These are phyloP conservation scores for Tragelaphus buxtoni DNA, from an alignment of 2,113 vertebrate genomes.

Conservation along the genomic window DNA sequence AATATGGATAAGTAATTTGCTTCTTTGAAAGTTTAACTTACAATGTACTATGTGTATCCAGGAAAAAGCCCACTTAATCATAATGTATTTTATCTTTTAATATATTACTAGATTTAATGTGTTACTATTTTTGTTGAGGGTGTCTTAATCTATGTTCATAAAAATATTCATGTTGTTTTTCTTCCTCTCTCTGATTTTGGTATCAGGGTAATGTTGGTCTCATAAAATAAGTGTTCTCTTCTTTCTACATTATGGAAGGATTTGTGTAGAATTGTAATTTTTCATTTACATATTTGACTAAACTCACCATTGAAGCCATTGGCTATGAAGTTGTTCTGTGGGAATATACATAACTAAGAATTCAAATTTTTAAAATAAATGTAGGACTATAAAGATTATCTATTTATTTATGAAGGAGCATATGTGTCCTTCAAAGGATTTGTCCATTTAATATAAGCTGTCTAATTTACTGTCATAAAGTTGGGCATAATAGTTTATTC, in stretches of 20 bases:
- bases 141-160: not conserved
- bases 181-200: not conserved
- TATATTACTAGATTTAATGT: not conserved
- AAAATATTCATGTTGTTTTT: not conserved
- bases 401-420: not conserved
- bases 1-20: not conserved
- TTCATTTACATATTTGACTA: not conserved
- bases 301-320: not conserved
- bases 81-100: not conserved
- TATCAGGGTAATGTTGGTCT: not conserved
- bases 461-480: not conserved
- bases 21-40: not conserved
- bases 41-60: not conserved
- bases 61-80: not conserved
- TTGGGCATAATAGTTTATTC: not conserved
- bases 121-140: not conserved
- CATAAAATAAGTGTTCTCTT: not conserved
- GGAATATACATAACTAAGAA: not conserved
- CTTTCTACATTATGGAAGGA: not conserved
- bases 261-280: not conserved
- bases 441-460: not conserved
- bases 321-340: not conserved
- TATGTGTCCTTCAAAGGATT: not conserved
- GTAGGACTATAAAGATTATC: not conserved
- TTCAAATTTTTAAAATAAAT: not conserved